Evolutionary conservation across 2,113 vertebrate species (phyloP), one percentile per base, ranked within the genome.

Genomic region (Gorilla gorilla): DNA sequence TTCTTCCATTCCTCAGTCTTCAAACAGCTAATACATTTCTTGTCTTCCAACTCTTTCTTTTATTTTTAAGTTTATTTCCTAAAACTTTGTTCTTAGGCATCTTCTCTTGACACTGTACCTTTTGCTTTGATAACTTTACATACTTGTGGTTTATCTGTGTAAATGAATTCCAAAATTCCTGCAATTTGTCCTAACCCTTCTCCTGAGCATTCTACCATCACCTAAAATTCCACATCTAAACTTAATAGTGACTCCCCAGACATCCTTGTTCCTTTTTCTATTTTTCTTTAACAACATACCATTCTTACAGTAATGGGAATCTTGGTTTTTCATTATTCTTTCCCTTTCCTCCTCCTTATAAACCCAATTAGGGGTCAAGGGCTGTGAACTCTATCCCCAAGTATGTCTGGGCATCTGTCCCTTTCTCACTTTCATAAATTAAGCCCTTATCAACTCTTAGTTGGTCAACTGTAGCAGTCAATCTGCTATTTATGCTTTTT

Each of bases 381-480:
- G 59, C 70, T 91, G 2, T 66, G 57, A 90, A 59, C 27, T 97
- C 75, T 64, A 82, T 22, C 18, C 76, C 94, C 40, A 95, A 80
- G 80, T 72, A 79, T 68, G 16, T 86, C 89, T 88, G 83, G 18
- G 50, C 5, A 78, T 59, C 8, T 90, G 27, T 43, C 12, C 20
- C 48, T 94, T 96, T 90, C 70, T 89, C n/a, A 80, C 61, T 76
- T 94, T 25, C 7, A 78, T 66, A 92, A 85, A 89, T n/a, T 81
- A 91, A 79, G 84, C 55, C 48, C 23, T 45, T 12, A 59, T 92
- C 35, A 86, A 14, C 8, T 88, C 32, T 52, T 73, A 73, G 8
- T 52, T 84, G 50, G 35, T 90, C 27, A 90, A 38, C 17, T 52
- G 3, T 45, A 59, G 12, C 45, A 93, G 43, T 10, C 78, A 91